Evolutionary conservation across 1,140 invertebrate genomes (phyloP).

Genomic region (Popillia japonica): DNA sequence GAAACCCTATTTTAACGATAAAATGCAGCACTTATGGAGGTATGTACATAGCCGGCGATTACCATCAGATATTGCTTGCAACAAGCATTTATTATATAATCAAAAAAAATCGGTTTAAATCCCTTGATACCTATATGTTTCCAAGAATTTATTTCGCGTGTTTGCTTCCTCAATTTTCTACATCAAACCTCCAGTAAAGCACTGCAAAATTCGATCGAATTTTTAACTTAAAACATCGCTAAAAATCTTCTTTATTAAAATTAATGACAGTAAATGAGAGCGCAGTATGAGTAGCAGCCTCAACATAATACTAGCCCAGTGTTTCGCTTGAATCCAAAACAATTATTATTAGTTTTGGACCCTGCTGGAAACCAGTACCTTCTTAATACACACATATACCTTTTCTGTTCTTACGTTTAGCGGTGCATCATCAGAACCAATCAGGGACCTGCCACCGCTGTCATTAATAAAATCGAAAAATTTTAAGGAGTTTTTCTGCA

Average conservation of each 20-base stretch:
- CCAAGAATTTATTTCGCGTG: no score
- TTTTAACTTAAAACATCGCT: not conserved
- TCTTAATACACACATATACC: conserved; percentile 48
- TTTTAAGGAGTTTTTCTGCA: conserved; percentile 47
- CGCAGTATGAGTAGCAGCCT: conserved; percentile 54
- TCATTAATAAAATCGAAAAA: conserved; percentile 56
- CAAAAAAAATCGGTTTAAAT: no score
- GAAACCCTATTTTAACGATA: no score
- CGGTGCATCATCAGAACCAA: conserved; percentile 50
- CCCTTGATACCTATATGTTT: no score
- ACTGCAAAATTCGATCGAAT: not conserved
- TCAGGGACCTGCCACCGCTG: conserved; percentile 53
- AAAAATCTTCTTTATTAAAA: conserved; percentile 48
- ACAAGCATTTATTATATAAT: no score
- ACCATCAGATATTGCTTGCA: no score
- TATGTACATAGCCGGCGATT: no score
- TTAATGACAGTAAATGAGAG: conserved; percentile 53
- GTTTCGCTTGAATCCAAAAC: conserved; percentile 42
- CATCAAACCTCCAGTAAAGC: no score
- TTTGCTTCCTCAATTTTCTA: no score
- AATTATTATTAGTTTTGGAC: conserved; percentile 55
- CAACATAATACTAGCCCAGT: conserved; percentile 13
- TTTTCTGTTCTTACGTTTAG: not conserved
- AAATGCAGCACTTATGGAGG: no score
- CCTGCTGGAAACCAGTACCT: conserved; percentile 51